A percentile compares a stretch with the other conserved stretches of the same genome.
These are phyloP conservation scores for Galaxias olidus DNA, from an alignment of 2,797 vertebrate species.

Conservation along the genomic window DNA sequence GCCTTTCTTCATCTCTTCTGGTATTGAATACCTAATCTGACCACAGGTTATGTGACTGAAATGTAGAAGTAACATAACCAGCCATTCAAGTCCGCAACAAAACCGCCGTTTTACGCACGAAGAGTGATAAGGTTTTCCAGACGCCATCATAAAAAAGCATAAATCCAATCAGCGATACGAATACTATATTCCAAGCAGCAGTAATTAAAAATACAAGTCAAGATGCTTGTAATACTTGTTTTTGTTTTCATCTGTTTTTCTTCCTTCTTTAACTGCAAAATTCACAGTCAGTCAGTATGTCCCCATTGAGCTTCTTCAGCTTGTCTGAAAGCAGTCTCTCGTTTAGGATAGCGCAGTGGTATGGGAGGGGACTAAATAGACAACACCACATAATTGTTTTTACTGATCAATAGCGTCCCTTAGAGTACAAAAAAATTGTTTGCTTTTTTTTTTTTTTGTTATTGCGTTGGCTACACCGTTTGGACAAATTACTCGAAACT, in stretches of 20 bases:
- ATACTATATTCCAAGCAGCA: too few species aligned
- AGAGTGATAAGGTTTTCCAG: background rate
- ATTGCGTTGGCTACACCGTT: too few species aligned
- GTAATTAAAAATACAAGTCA: too few species aligned
- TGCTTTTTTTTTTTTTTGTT: too few species aligned
- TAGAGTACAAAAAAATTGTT: conserved; percentile 33
- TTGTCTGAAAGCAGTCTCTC: background rate
- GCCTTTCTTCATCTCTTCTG: conserved; percentile 81
- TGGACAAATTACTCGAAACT: too few species aligned
- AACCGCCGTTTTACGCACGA: conserved; percentile 45
- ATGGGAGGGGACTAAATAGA: background rate
- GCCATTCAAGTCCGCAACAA: conserved; percentile 68
- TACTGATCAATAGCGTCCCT: conserved; percentile 48
- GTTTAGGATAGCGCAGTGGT: background rate
- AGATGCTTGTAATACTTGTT: too few species aligned
- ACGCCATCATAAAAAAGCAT: background rate
- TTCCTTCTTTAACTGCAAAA: too few species aligned
- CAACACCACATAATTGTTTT: background rate
- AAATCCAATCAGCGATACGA: background rate
- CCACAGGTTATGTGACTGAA: conserved; percentile 45
- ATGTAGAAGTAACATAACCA: conserved; percentile 58
- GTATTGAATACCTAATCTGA: conserved; percentile 82
- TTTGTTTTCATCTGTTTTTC: too few species aligned
- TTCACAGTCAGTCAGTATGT: background rate
- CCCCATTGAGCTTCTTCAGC: background rate